Conservation (phyloP, 1,140 invertebrate species). For the Drosophila asahinai region DNA sequence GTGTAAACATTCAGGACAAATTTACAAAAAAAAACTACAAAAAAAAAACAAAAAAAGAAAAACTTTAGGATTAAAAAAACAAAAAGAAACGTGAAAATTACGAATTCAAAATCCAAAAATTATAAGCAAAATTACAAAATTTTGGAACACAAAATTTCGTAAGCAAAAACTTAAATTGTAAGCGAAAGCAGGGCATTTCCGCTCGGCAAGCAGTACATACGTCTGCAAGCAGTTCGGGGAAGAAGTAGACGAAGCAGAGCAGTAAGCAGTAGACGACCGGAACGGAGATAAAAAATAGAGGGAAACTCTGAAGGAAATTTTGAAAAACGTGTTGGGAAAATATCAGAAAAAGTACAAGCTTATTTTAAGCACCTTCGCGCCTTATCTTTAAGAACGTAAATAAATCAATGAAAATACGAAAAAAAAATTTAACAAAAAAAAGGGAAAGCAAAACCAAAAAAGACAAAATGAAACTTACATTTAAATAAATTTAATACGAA, state of each 20-base stretch:
- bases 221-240: conserved; percentile 29
- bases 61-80: conserved; percentile 64
- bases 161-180: conserved; percentile 70
- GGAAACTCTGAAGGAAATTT: conserved; percentile 73
- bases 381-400: conserved; percentile 88
- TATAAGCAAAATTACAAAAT: conserved; percentile 79
- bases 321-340: conserved; percentile 84
- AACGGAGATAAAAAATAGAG: conserved; percentile 43
- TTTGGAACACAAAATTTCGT: conserved; percentile 81
- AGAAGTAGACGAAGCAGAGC: conserved; percentile 23
- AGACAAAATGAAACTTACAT: conserved; percentile 68
- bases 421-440: conserved; percentile 73
- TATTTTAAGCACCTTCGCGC: conserved; percentile 90
- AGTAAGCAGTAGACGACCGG: conserved; percentile 38
- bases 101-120: conserved; percentile 80
- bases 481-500: conserved; percentile 74
- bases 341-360: conserved; percentile 91
- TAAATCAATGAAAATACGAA: conserved; percentile 73
- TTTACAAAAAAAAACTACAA: conserved; percentile 57
- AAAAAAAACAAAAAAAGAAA: conserved; percentile 54
- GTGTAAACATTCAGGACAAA: conserved; percentile 85
- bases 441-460: conserved; percentile 70
- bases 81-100: conserved; percentile 34
- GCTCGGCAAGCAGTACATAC: conserved; percentile 13
- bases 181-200: conserved; percentile 51